These are phyloP conservation scores for Halisarca cf. caerulea DNA, from an alignment of 37 sponge, comb jelly and placozoan genomes.

Conservation along the genomic window DNA sequence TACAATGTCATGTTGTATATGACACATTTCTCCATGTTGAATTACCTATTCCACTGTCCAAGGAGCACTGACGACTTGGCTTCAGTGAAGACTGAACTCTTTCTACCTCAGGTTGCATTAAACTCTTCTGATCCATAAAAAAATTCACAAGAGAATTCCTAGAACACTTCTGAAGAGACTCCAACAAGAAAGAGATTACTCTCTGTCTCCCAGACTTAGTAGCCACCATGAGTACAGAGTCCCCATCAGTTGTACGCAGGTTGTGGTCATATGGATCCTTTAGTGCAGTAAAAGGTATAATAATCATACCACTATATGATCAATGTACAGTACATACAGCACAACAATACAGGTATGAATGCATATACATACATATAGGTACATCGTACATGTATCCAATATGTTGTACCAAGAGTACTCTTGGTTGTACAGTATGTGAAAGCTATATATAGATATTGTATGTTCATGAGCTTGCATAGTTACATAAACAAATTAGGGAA, in stretches of 20 bases:
- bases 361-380: too few species aligned
- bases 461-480: too few species aligned
- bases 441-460: too few species aligned
- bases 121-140: not conserved
- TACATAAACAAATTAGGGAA: too few species aligned
- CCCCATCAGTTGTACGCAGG: not conserved
- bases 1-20: not conserved
- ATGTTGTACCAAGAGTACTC: too few species aligned
- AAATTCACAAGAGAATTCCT: not conserved
- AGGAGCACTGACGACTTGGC: not conserved
- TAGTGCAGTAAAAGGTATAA: not conserved
- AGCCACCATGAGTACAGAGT: conserved; percentile 5
- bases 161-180: not conserved
- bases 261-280: conserved; percentile 30
- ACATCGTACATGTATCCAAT: too few species aligned
- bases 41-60: not conserved
- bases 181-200: not conserved
- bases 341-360: not conserved
- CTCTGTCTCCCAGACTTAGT: not conserved
- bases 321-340: not conserved
- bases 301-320: not conserved
- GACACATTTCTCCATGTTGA: too few species aligned
- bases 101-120: not conserved
- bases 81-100: not conserved
- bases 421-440: too few species aligned